Evolutionary conservation across 2,113 vertebrate species (phyloP).

Genomic region (Cavia porcellus): DNA sequence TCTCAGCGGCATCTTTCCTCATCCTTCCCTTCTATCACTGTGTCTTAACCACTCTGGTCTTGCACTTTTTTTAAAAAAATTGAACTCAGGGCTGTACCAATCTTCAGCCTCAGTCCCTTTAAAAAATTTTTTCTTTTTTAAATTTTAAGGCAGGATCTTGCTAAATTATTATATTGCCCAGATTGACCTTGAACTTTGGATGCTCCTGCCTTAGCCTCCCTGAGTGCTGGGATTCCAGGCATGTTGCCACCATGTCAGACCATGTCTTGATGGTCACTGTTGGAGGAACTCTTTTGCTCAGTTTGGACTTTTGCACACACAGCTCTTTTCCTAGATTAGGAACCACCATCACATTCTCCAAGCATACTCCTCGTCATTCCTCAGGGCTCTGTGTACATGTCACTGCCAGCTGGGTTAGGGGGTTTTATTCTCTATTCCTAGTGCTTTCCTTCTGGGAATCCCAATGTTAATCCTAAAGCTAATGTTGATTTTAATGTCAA

Average conservation of each 20-base stretch:
- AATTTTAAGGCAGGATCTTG: neutral
- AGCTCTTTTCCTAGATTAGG: neutral
- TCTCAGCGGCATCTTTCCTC: neutral
- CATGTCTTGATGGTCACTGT: neutral
- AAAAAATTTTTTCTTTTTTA: neutral
- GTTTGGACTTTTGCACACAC: neutral
- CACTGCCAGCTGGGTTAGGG: neutral
- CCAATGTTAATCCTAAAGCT: neutral
- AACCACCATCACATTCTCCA: neutral
- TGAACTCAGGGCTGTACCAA: neutral
- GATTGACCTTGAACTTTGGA: neutral
- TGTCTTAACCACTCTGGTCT: rapidly evolving
- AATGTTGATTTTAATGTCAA: neutral
- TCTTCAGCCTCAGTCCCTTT: neutral
- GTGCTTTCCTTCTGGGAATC: neutral
- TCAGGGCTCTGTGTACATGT: neutral
- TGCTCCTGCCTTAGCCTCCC: neutral
- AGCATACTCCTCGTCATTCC: neutral
- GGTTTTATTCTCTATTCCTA: neutral
- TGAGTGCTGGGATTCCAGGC: neutral
- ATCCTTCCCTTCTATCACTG: rapidly evolving
- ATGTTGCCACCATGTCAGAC: neutral
- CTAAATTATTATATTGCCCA: neutral
- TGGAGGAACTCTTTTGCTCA: neutral
- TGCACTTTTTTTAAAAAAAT: neutral